phyloP scores from a whole-genome alignment of 2,797 vertebrate genomes.

The Pseudochirops cupreus region DNA sequence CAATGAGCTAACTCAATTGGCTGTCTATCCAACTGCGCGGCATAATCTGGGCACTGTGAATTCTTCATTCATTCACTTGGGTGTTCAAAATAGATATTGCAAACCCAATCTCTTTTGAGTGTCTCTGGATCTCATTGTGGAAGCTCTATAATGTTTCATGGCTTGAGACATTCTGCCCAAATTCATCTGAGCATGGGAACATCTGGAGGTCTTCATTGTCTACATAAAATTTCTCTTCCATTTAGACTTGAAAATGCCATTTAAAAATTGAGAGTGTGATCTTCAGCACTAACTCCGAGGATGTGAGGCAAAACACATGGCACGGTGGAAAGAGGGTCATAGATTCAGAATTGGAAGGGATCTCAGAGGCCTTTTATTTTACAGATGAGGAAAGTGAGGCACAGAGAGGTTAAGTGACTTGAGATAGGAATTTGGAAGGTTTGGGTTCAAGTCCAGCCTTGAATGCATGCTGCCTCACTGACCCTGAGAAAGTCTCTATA shows the following conservation, averaged over 20 bases:
- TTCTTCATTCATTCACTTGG: neutral
- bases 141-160: neutral
- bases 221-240: neutral
- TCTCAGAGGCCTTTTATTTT: neutral
- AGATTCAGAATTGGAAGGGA: neutral
- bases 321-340: neutral
- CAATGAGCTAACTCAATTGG: neutral
- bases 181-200: neutral
- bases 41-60: neutral
- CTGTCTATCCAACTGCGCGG: neutral
- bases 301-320: neutral
- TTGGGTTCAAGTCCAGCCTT: neutral
- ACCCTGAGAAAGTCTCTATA: neutral
- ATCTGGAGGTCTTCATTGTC: neutral
- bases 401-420: neutral
- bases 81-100: neutral
- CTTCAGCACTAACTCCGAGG: neutral
- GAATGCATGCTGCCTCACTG: neutral
- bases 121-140: neutral
- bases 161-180: neutral
- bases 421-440: neutral
- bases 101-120: neutral
- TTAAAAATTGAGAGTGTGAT: neutral
- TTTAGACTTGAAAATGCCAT: neutral
- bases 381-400: neutral